phyloP scores from a whole-genome alignment of 2,888 invertebrate species.

The Drosophila eohydei region DNA sequence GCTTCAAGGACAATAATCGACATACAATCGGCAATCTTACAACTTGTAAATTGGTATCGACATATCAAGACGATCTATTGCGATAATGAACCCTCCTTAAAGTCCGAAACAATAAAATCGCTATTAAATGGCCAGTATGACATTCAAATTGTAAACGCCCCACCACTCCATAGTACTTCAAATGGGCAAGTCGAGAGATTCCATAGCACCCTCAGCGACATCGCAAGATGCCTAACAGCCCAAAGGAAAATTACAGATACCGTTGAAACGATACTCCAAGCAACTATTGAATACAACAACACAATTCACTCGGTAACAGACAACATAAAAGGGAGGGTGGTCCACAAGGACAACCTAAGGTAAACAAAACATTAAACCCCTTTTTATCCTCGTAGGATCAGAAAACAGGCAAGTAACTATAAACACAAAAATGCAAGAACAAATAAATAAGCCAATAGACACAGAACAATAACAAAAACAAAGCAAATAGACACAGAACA shows the following conservation, averaged over 20 bases:
- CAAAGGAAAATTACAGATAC: not conserved
- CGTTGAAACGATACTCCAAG: not conserved
- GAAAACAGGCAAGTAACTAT: not conserved
- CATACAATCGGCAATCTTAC: not conserved
- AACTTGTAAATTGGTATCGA: no score
- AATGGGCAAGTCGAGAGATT: not conserved
- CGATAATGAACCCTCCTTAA: not conserved
- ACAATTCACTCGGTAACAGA: not conserved
- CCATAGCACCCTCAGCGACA: not conserved
- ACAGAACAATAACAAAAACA: not conserved
- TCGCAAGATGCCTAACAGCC: not conserved
- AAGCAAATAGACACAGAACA: no score
- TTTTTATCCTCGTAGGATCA: no score
- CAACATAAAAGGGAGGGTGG: not conserved
- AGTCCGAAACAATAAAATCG: not conserved
- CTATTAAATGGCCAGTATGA: not conserved
- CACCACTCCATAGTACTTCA: no score
- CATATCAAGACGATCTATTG: slow-evolving; percentile 1
- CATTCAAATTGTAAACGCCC: not conserved
- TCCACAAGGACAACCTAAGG: not conserved
- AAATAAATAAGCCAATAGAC: not conserved
- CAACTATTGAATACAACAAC: not conserved
- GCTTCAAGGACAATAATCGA: not conserved
- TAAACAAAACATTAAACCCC: not conserved
- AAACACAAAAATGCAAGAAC: not conserved